Percentiles rank a stretch among this genome's conserved stretches.
Evolutionary conservation across 2,113 vertebrate species (phyloP).

Genomic region (Plecturocebus donacophilus): DNA sequence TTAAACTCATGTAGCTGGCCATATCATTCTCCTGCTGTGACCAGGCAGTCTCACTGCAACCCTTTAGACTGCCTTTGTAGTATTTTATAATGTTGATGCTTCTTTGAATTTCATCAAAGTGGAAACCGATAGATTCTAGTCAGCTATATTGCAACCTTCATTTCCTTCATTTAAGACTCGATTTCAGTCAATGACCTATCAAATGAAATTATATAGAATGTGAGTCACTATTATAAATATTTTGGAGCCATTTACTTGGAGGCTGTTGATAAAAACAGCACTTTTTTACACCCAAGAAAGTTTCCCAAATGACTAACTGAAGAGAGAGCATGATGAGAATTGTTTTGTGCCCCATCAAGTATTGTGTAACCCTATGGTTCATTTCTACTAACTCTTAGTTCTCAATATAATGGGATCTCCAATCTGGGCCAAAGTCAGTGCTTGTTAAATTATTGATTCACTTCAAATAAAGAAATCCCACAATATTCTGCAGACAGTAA

Average conservation of each 20-base stretch:
- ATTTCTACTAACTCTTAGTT: slow-evolving; percentile 17
- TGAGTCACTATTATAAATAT: slow-evolving; percentile 11
- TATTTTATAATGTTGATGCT: background rate
- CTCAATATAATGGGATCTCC: background rate
- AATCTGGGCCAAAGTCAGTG: background rate
- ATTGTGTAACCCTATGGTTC: background rate
- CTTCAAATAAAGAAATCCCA: slow-evolving; percentile 37
- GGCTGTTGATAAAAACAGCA: slow-evolving; percentile 13
- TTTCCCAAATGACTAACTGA: background rate
- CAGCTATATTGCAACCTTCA: background rate
- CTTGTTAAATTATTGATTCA: background rate
- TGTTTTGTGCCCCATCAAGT: background rate
- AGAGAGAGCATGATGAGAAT: background rate
- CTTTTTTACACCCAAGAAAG: background rate
- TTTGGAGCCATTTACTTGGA: slow-evolving; percentile 38
- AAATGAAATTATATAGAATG: background rate
- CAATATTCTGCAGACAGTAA: background rate
- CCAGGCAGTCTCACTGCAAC: background rate
- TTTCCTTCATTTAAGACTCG: slow-evolving; percentile 24
- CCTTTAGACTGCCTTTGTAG: background rate
- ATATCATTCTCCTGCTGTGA: background rate
- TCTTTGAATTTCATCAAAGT: background rate
- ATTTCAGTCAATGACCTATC: slow-evolving; percentile 10
- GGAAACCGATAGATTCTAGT: background rate
- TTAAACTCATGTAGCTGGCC: background rate